A percentile compares a stretch with the other conserved stretches of the same genome.
Evolutionary conservation across 2,888 invertebrate genomes (phyloP).

Genomic region (Melanchra persicariae): DNA sequence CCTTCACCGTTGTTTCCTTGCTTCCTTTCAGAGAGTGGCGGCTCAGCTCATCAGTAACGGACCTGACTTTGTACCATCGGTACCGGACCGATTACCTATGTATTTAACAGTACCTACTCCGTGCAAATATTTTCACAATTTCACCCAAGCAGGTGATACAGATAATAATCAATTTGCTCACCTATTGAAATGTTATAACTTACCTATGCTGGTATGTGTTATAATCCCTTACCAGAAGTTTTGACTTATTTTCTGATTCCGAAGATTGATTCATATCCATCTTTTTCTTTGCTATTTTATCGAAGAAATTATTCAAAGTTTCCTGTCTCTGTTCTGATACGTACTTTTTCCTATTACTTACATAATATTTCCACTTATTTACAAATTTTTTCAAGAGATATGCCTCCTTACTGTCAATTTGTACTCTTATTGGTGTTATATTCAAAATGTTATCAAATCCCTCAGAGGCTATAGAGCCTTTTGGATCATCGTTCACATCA

Average conservation of each 20-base stretch:
- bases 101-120: no score
- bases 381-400: constrained; percentile 78
- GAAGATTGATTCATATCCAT: constrained; percentile 66
- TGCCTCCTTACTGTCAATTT: constrained; percentile 72
- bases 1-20: no score
- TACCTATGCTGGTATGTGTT: constrained; percentile 87
- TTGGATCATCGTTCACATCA: constrained; percentile 14
- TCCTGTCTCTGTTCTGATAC: constrained; percentile 77
- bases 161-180: no score
- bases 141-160: no score
- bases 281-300: constrained; percentile 83
- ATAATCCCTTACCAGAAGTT: constrained; percentile 78
- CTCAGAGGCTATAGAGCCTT: constrained; percentile 37
- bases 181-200: constrained; percentile 7
- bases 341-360: constrained; percentile 74
- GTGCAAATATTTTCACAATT: no score
- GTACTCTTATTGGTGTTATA: constrained; percentile 75
- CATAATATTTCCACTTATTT: constrained; percentile 80
- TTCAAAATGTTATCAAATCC: constrained; percentile 73
- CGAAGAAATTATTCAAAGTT: constrained; percentile 81
- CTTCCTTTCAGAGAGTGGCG: no score
- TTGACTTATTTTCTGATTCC: constrained; percentile 75
- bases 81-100: no score
- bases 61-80: no score
- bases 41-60: no score